A percentile compares a stretch with the other conserved stretches of the same genome.
phyloP scores from a whole-genome alignment of 2,113 vertebrate genomes.

The Cepphus grylle region DNA sequence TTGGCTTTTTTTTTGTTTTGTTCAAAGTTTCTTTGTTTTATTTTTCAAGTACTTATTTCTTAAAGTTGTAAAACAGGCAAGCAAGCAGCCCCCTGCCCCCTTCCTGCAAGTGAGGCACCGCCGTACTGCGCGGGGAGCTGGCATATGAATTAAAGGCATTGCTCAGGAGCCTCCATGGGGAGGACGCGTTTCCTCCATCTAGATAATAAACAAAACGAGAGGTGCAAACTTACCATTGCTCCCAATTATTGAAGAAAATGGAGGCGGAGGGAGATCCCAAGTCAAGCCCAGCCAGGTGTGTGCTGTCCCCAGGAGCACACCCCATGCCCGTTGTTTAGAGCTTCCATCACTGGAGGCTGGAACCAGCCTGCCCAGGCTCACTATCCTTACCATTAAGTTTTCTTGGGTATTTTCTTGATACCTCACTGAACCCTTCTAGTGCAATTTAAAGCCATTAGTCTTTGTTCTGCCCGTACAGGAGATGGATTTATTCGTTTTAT shows the following conservation, averaged over 20 bases:
- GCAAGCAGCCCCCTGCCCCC: not conserved
- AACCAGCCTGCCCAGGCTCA: not conserved
- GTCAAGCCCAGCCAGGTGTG: not conserved
- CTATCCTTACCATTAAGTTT: not conserved
- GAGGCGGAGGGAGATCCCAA: not conserved
- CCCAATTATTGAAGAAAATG: not conserved
- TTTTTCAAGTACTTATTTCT: not conserved
- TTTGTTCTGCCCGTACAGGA: not conserved
- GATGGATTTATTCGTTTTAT: not conserved
- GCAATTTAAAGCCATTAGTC: not conserved
- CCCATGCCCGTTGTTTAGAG: not conserved
- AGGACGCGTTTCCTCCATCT: not conserved
- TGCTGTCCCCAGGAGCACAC: not conserved
- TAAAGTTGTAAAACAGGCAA: not conserved
- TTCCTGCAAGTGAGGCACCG: not conserved
- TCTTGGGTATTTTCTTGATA: not conserved
- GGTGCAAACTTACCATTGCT: not conserved
- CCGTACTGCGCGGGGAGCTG: accelerated
- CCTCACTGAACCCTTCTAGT: not conserved
- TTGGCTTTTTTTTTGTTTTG: not conserved
- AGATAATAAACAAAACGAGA: not conserved
- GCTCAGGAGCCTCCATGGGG: not conserved
- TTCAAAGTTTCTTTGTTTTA: not conserved
- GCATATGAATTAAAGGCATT: not conserved
- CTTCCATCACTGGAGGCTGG: not conserved